Evolutionary conservation across 2,113 vertebrate genomes (phyloP).

Genomic region (Microcebus jonahi): DNA sequence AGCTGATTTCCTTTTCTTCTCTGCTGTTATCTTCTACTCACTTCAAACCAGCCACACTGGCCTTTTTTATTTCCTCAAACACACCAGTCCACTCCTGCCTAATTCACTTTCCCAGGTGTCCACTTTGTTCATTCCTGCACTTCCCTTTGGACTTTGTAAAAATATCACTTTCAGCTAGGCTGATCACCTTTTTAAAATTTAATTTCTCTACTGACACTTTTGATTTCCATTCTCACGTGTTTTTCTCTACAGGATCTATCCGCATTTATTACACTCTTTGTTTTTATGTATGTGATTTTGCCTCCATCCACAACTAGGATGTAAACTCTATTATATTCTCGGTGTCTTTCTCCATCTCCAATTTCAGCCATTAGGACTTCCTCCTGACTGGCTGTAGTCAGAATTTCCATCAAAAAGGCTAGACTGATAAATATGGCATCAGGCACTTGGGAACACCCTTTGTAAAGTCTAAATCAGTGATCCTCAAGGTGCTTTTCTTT

Average conservation of each 20-base stretch:
- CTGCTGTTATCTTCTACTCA: too few relatives aligned
- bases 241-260: background rate
- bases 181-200: background rate
- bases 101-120: background rate
- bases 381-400: background rate
- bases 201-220: background rate
- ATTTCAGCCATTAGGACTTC: background rate
- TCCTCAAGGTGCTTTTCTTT: background rate
- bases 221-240: background rate
- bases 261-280: background rate
- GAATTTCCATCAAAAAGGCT: background rate
- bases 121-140: background rate
- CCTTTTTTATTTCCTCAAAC: background rate
- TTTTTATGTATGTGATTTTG: background rate
- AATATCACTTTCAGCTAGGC: background rate
- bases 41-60: background rate
- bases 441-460: background rate
- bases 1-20: background rate
- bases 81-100: background rate
- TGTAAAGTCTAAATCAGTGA: too few relatives aligned
- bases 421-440: rapidly evolving
- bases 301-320: background rate
- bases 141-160: background rate
- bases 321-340: background rate
- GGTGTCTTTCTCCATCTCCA: background rate